Base-by-base conservation (phyloP, 2,113 vertebrate species). In the Odocoileus hemionus region DNA sequence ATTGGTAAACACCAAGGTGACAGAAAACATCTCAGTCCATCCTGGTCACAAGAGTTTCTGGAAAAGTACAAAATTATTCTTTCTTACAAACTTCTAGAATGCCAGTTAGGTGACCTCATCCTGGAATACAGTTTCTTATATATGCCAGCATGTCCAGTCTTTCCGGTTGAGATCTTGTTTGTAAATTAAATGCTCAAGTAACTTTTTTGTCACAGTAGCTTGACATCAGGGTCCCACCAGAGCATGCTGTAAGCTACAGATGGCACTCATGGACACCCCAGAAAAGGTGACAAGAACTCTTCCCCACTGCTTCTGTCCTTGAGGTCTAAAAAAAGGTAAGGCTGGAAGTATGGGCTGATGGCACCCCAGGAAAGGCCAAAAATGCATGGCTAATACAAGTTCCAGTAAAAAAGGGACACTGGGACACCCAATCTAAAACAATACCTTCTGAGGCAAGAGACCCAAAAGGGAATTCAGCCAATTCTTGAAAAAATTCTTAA, bases 241-340 rank as follows among this genome's bases (percentile, higher is more conserved):
- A 30, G 43, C 76, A 79, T 28, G 43, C 7, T 30, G 26, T 47
- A 79, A 79, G 76, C 76, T 79, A 47, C 26, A 47, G 76, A 47
- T 47, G 43, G 43, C 26, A 47, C 15, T 79, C 76, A 47, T 47
- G 45, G 26, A 79, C 15, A 16, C 45, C 45, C 45, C 45, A 47
- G 14, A 47, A 17, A 47, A 28, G 25, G 43, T 28, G 43, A 28
- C 43, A 47, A 47, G 76, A 79, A 26, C 45, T 79, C 76, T 79
- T 50, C 76, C 26, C 15, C 26, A 26, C 2, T 0, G 0, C 43
- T 28, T 17, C 39, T 26, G 23, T 39, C 21, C 76, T 28, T 17
- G 43, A 79, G 76, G 76, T 47, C 26, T 79, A 6, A 16, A 28
- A 47, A 47, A 79, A 11, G 26, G 4, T 17, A 79, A 79, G 26